These are phyloP conservation scores for Protomyctophum bolini DNA, from an alignment of 2,113 vertebrate genomes.

Conservation along the genomic window DNA sequence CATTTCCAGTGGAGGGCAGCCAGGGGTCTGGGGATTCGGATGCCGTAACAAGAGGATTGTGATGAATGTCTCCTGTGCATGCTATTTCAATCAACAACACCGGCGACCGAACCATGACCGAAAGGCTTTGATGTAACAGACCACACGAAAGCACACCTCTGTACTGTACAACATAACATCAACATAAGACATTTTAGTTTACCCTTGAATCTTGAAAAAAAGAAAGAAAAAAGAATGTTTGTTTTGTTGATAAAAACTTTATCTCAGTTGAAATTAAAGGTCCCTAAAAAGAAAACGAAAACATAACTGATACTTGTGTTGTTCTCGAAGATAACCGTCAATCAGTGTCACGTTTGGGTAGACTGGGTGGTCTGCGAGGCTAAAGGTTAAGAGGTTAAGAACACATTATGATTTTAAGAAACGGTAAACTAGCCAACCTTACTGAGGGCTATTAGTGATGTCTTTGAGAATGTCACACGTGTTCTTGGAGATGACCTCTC, in stretches of 20 bases:
- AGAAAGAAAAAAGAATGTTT: neutral
- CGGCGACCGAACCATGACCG: neutral
- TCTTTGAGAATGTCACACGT: conserved; percentile 95
- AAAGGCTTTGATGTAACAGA: neutral
- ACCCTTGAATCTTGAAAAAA: neutral
- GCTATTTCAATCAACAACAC: conserved; percentile 61
- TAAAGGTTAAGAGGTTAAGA: neutral
- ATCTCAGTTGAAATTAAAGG: neutral
- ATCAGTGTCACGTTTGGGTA: neutral
- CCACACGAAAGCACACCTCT: neutral
- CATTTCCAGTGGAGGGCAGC: conserved; percentile 41
- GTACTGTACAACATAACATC: conserved; percentile 9
- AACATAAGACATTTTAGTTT: conserved; percentile 4
- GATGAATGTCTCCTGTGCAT: conserved; percentile 65
- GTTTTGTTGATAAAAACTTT: neutral
- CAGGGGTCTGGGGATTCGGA: conserved; percentile 29
- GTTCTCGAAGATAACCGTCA: neutral
- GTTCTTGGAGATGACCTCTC: conserved; percentile 92
- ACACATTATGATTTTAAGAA: neutral
- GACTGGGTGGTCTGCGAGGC: neutral
- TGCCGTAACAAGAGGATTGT: conserved; percentile 43
- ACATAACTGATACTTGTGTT: neutral
- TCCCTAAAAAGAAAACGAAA: conserved; percentile 2
- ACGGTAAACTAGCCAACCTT: conserved; percentile 39
- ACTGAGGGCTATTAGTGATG: conserved; percentile 84